A percentile compares a stretch with the other conserved stretches of the same genome.
Evolutionary conservation across 2,888 invertebrate genomes (phyloP).

Genomic region (Aleiodes alternator): DNA sequence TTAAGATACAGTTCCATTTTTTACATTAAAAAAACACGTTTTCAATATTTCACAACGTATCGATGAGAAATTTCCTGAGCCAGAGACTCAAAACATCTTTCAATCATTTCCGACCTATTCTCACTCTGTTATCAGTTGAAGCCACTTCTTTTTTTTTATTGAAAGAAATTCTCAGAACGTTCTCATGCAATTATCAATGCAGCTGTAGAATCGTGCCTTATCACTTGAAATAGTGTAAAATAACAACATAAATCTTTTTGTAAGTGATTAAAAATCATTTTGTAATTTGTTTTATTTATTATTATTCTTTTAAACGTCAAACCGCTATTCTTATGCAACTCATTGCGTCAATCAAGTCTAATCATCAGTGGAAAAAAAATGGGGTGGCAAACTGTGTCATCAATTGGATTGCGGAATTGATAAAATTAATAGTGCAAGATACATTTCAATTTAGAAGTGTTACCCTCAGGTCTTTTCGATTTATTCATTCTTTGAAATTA

Average conservation of each 20-base stretch:
- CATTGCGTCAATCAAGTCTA: slow-evolving; percentile 9
- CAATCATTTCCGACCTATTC: too few species aligned
- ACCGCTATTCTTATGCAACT: slow-evolving; percentile 9
- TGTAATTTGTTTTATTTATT: slow-evolving; percentile 16
- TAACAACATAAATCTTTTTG: background rate
- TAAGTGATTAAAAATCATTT: background rate
- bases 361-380: background rate
- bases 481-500: background rate
- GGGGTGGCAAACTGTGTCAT: slow-evolving; percentile 4
- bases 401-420: slow-evolving; percentile 18
- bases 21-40: too few species aligned
- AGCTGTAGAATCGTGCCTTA: too few species aligned
- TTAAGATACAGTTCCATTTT: too few species aligned
- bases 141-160: too few species aligned
- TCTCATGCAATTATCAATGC: too few species aligned
- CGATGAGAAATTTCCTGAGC: too few species aligned
- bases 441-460: background rate
- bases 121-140: too few species aligned
- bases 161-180: too few species aligned
- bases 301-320: background rate
- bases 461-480: background rate
- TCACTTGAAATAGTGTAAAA: too few species aligned
- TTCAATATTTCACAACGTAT: too few species aligned
- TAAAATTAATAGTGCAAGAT: background rate
- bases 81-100: too few species aligned